Conservation (phyloP, 2,888 invertebrate genomes). For the Linnaemya vulpina region DNA sequence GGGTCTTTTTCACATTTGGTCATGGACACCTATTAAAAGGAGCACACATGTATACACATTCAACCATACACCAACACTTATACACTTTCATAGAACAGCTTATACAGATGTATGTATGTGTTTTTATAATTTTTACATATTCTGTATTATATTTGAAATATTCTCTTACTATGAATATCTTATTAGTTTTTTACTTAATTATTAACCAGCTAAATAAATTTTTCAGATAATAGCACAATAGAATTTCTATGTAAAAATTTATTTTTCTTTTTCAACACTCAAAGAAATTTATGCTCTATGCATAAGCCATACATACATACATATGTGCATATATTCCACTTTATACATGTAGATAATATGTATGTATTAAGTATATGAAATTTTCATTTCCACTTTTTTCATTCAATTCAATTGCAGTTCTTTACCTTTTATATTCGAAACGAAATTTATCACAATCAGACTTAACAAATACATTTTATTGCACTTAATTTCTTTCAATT, state of each 20-base stretch:
- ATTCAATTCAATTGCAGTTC: slow-evolving; percentile 61
- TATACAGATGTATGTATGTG: slow-evolving; percentile 12
- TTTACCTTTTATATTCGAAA: slow-evolving; percentile 82
- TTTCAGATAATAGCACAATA: background rate
- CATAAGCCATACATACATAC: slow-evolving; percentile 26
- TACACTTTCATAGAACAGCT: slow-evolving; percentile 33
- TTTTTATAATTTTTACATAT: background rate
- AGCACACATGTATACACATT: slow-evolving; percentile 48
- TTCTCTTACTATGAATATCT: background rate
- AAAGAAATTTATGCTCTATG: slow-evolving; percentile 52
- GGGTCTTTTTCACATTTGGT: slow-evolving; percentile 67
- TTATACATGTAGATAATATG: slow-evolving; percentile 4
- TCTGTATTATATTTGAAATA: slow-evolving; percentile 3
- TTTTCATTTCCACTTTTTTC: slow-evolving; percentile 73
- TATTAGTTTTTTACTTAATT: slow-evolving; percentile 2
- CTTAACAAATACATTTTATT: slow-evolving; percentile 80
- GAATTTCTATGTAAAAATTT: slow-evolving; percentile 5
- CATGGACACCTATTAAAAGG: slow-evolving; percentile 70
- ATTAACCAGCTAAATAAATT: background rate
- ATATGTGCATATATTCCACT: slow-evolving; percentile 38
- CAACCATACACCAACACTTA: slow-evolving; percentile 34
- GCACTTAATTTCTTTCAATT: slow-evolving; percentile 67
- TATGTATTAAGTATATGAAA: slow-evolving; percentile 50
- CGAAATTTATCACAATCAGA: slow-evolving; percentile 80
- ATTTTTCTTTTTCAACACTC: slow-evolving; percentile 18